Conservation (phyloP, 2,797 vertebrate species). For the Hoplostethus mediterraneus region DNA sequence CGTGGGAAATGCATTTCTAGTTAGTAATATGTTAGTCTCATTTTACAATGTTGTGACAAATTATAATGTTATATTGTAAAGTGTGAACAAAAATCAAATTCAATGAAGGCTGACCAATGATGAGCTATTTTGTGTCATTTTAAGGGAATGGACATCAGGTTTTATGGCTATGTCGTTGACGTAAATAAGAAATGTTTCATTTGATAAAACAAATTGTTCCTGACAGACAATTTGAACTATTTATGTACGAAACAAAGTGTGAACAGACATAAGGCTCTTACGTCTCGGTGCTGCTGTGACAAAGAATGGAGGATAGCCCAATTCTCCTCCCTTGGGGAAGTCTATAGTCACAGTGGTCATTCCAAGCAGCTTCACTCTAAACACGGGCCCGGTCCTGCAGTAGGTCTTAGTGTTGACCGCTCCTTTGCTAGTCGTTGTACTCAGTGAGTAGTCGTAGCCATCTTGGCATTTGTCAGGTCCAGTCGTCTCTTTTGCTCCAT, state of each 20-base stretch:
- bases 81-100: too few relatives aligned
- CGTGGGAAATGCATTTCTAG: too few relatives aligned
- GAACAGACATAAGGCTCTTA: conserved; percentile 10
- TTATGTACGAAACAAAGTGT: too few relatives aligned
- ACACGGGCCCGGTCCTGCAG: conserved; percentile 52
- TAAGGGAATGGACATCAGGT: too few relatives aligned
- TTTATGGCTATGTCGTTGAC: neutral
- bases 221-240: too few relatives aligned
- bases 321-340: conserved; percentile 58
- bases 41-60: too few relatives aligned
- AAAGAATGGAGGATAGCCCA: conserved; percentile 41
- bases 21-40: too few relatives aligned
- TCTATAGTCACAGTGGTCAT: conserved; percentile 43
- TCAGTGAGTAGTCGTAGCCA: conserved; percentile 54
- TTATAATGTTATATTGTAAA: too few relatives aligned
- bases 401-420: conserved; percentile 39
- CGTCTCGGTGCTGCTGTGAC: conserved; percentile 59
- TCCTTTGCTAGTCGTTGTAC: conserved; percentile 41
- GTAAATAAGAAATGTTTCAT: neutral
- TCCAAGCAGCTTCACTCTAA: conserved; percentile 51
- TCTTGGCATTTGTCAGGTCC: conserved; percentile 46
- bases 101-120: too few relatives aligned
- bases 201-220: too few relatives aligned
- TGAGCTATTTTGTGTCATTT: too few relatives aligned
- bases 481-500: conserved; percentile 46